A percentile compares a stretch with the other conserved stretches of the same genome.
Evolutionary conservation across 2,113 vertebrate genomes (phyloP).

Genomic region (Neomonachus schauinslandi): DNA sequence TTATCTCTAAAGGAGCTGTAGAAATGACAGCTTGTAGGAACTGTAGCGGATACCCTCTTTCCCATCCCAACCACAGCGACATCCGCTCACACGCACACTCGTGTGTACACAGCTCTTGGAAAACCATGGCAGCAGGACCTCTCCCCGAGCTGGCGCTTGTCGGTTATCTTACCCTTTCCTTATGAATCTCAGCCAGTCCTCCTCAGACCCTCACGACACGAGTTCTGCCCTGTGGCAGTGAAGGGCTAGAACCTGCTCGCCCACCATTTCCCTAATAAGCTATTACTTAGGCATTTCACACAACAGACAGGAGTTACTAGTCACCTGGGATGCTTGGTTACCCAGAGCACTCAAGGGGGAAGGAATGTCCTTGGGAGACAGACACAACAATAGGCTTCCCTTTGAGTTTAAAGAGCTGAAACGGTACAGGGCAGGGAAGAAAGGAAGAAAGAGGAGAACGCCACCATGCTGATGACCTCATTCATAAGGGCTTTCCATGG

Average conservation of each 20-base stretch:
- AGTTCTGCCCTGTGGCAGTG: background rate
- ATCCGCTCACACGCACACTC: background rate
- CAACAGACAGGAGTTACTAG: background rate
- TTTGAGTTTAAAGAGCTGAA: background rate
- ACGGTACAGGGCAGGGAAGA: background rate
- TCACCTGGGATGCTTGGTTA: background rate
- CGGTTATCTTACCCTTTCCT: background rate
- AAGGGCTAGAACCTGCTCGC: background rate
- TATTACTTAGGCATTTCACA: fast-evolving
- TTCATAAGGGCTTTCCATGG: background rate
- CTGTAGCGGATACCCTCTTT: background rate
- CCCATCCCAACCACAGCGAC: background rate
- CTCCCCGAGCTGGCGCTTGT: background rate
- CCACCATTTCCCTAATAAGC: background rate
- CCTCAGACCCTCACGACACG: background rate
- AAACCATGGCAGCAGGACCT: background rate
- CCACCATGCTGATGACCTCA: fast-evolving
- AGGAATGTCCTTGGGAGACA: background rate
- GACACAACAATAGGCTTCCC: background rate
- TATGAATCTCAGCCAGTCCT: fast-evolving
- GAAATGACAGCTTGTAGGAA: background rate
- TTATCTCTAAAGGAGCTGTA: background rate
- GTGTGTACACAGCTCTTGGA: background rate
- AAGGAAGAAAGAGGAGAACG: background rate
- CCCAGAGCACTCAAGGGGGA: fast-evolving